Evolutionary conservation across 2,797 vertebrate species (phyloP), one percentile per base, ranked within the genome.

Genomic region (Oreortyx pictus): DNA sequence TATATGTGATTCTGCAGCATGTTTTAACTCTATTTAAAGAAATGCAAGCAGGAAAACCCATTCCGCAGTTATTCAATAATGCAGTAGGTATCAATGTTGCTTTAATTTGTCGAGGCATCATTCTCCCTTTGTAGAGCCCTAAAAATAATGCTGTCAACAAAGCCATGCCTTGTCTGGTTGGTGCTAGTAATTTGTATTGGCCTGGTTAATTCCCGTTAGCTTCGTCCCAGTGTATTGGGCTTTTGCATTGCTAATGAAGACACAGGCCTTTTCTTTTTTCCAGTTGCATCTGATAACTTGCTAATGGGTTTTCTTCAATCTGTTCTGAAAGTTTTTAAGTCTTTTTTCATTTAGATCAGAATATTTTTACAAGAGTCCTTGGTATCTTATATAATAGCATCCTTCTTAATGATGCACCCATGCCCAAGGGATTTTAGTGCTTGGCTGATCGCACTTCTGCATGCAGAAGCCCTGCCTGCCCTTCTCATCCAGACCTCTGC

Each of bases 61-160:
- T 88, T 84, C 78, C 91, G 62, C 65, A 52, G 84, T 81, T 92
- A 74, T 67, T 94, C 82, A 94, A 89, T 92, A 91, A 87, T 90
- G 82, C 71, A 89, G 41, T 54, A n/a, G 57, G 14, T 85, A 91
- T 47, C 89, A 66, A 0, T 41, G 67, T 70, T 85, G 22, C 72
- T 90, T 78, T 85, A 46, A 93, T 94, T 92, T 85, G 66, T 92
- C 49, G n/a, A 86, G 66, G 54, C 84, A 81, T 75, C 18, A 1
- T 47, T 95, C 88, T 89, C 57, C 15, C 68, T 79, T 88, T 67
- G 33, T 84, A 67, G 39, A 91, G 78, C 62, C 71, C 39, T 59
- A 33, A 84, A 73, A 90, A 81, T 54, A 54, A 66, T 54, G 33
- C 68, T 94, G 49, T 70, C 59, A 72, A 3, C 20, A 22, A 1